These are phyloP conservation scores for Luehdorfia chinensis DNA, from an alignment of 1,140 invertebrate species.

Conservation along the genomic window DNA sequence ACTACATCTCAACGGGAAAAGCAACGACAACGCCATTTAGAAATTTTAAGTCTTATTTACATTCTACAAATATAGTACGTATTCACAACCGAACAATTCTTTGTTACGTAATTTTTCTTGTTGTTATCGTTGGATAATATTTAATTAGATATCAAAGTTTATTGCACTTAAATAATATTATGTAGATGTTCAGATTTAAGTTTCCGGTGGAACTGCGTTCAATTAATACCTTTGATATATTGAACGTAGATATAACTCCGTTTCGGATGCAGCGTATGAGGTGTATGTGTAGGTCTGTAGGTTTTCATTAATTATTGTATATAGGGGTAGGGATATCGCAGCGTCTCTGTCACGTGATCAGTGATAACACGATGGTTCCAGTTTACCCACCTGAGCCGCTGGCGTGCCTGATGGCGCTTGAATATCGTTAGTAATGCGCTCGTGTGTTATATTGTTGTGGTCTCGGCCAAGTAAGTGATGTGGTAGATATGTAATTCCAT, in stretches of 20 bases:
- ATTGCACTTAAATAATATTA: neutral
- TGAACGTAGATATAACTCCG: too few species aligned
- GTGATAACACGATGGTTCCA: constrained; percentile 36
- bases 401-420: constrained; percentile 33
- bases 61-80: neutral
- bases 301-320: too few species aligned
- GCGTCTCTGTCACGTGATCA: constrained; percentile 42
- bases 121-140: neutral
- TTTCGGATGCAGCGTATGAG: too few species aligned
- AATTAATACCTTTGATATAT: too few species aligned
- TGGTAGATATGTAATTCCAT: constrained; percentile 71
- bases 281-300: too few species aligned
- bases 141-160: neutral
- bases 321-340: constrained; percentile 12
- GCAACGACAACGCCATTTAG: constrained; percentile 11
- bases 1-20: constrained; percentile 19
- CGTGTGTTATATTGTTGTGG: constrained; percentile 45
- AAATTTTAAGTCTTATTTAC: neutral
- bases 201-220: neutral
- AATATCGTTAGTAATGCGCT: constrained; percentile 20
- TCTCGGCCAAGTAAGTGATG: constrained; percentile 62
- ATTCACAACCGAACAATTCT: neutral
- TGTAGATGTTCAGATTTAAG: too few species aligned
- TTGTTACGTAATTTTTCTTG: constrained; percentile 8
- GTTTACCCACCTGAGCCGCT: constrained; percentile 44